Base-by-base conservation (phyloP, 2,113 vertebrate genomes). In the Macquaria ambigua region DNA sequence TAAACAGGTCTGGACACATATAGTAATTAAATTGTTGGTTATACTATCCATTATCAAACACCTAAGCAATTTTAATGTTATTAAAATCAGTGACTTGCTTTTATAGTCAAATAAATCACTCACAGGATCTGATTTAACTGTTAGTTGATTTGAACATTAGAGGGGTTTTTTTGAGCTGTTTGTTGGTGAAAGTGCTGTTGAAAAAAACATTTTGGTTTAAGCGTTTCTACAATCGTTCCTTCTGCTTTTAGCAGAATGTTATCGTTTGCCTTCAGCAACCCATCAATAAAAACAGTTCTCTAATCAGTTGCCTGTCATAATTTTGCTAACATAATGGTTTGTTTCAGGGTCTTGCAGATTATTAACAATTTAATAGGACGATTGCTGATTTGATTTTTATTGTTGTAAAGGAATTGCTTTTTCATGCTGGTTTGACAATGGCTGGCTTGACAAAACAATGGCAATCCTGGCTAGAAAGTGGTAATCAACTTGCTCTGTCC, bases 271-370 rank as follows among this genome's bases (percentile, higher is more conserved):
- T 94, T 95, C 92, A 92, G 91, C 90, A 91, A 93, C 87, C 92
- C 90, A 88, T 93, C 84, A 96, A 96, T 96, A 95, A 95, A 34
- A 95, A 89, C 82, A 73, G 15, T 95, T 95, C 88, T 96, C 90
- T 93, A 62, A 88, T 83, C 80, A 71, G 1, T 85, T 31, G 10
- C 12, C 39, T 90, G 74, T 87, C 58, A 28, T 87, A n/a, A 34
- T 82, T 87, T 83, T 43, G 6, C 3, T 63, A 8, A 58, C 15
- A 61, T 16, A 68, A 56, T 41, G 14, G 12, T 76, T 82, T 67
- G 0, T 9, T 62, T 69, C 20, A 14, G 62, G 21, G 7, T 34
- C 18, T 62, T 55, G 9, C 31, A 52, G 12, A 25, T 64, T 18
- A 31, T 64, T 18, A 31, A 56, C 25, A 10, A 23, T 67, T n/a